These are phyloP conservation scores for Sebastes steindachneri DNA, from an alignment of 2,797 vertebrate genomes.

Conservation along the genomic window DNA sequence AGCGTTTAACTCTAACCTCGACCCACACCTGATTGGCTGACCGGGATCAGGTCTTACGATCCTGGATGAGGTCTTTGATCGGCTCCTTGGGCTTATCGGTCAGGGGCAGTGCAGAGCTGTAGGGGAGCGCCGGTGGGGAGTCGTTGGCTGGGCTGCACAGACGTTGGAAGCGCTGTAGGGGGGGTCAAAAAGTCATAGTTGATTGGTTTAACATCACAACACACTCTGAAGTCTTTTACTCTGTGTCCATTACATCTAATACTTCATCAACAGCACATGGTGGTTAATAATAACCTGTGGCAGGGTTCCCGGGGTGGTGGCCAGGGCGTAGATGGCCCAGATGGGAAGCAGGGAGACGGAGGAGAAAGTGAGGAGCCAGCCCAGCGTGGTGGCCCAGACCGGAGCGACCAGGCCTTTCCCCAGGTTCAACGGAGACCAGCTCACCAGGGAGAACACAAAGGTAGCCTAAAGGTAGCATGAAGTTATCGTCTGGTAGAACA, in stretches of 20 bases:
- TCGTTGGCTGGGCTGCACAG: constrained; percentile 66
- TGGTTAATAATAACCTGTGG: constrained; percentile 49
- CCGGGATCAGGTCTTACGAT: constrained; percentile 5
- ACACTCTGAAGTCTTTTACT: neutral
- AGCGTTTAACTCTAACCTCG: neutral
- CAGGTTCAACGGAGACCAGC: constrained; percentile 78
- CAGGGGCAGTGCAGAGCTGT: constrained; percentile 37
- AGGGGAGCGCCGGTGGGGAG: constrained; percentile 6
- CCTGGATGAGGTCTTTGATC: constrained; percentile 1
- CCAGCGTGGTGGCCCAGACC: constrained; percentile 71
- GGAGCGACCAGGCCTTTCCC: constrained; percentile 72
- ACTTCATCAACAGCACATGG: neutral
- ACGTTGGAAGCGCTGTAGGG: constrained; percentile 62
- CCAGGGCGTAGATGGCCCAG: constrained; percentile 75
- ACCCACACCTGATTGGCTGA: constrained; percentile 26
- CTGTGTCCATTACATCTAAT: too few species aligned
- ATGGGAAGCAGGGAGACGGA: constrained; percentile 81
- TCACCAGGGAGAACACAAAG: constrained; percentile 78
- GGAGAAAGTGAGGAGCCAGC: constrained; percentile 78
- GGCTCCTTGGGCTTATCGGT: constrained; percentile 44
- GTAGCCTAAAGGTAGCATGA: constrained; percentile 60
- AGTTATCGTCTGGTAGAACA: neutral
- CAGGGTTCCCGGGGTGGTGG: constrained; percentile 67
- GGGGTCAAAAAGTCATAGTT: neutral
- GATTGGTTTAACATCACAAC: neutral